phyloP scores from a whole-genome alignment of 2,888 invertebrate genomes.

The Dasypogon diadema region DNA sequence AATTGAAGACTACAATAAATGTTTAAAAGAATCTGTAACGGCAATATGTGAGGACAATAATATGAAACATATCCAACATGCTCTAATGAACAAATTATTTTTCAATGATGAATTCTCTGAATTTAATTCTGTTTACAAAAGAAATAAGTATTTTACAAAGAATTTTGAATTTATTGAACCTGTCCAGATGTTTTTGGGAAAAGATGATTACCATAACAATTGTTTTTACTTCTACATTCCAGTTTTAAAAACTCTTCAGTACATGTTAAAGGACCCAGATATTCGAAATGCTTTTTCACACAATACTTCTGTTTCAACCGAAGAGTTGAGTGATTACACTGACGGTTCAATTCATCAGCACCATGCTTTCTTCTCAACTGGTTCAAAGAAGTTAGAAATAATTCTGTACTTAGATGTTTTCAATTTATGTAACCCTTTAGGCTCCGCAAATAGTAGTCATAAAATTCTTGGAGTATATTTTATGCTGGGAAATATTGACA shows the following conservation, averaged over 20 bases:
- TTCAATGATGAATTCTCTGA: not conserved
- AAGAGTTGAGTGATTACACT: not conserved
- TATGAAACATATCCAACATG: no score
- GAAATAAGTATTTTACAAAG: not conserved
- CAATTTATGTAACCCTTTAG: not conserved
- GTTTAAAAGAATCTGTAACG: no score
- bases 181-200: not conserved
- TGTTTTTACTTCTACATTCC: not conserved
- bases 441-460: not conserved
- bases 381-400: not conserved
- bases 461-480: not conserved
- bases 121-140: not conserved
- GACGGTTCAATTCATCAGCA: not conserved
- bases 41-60: no score
- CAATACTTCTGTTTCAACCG: not conserved
- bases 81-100: no score
- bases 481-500: not conserved
- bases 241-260: not conserved
- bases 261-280: no score
- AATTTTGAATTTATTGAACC: not conserved
- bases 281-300: not conserved
- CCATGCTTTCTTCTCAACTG: not conserved
- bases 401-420: not conserved
- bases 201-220: not conserved
- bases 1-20: no score